A percentile compares a stretch with the other conserved stretches of the same genome.
Evolutionary conservation across 2,113 vertebrate genomes (phyloP).

Genomic region (Bungarus multicinctus): DNA sequence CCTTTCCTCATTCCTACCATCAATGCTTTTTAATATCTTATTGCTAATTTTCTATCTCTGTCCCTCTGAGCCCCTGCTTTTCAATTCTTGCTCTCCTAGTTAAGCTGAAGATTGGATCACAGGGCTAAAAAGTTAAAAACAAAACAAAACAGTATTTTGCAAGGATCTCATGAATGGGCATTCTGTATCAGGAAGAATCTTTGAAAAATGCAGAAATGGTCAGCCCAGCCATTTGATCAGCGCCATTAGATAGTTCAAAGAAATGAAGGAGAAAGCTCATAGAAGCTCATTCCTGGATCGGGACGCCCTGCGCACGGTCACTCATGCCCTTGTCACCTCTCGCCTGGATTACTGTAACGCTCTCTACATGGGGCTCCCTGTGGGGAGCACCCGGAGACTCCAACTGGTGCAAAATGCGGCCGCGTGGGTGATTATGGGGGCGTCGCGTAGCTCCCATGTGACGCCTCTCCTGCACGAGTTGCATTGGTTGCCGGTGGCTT

Average conservation of each 20-base stretch:
- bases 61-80: not conserved
- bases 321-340: no score
- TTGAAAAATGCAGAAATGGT: not conserved
- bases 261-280: not conserved
- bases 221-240: not conserved
- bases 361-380: no score
- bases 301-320: no score
- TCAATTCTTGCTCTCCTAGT: not conserved
- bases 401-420: no score
- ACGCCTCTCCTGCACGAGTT: no score
- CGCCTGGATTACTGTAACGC: no score
- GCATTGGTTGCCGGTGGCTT: no score
- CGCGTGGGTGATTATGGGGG: no score
- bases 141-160: not conserved
- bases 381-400: no score
- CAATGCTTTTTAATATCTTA: not conserved
- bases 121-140: not conserved
- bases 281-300: no score
- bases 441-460: no score
- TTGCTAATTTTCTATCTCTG: not conserved
- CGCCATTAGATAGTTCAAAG: slow-evolving; percentile 1
- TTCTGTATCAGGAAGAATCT: not conserved
- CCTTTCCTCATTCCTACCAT: not conserved
- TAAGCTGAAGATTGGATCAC: not conserved
- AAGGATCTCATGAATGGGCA: not conserved